Evolutionary conservation across 1,140 invertebrate genomes (phyloP), one percentile per base, ranked within the genome.

Genomic region (Ephestia elutella): DNA sequence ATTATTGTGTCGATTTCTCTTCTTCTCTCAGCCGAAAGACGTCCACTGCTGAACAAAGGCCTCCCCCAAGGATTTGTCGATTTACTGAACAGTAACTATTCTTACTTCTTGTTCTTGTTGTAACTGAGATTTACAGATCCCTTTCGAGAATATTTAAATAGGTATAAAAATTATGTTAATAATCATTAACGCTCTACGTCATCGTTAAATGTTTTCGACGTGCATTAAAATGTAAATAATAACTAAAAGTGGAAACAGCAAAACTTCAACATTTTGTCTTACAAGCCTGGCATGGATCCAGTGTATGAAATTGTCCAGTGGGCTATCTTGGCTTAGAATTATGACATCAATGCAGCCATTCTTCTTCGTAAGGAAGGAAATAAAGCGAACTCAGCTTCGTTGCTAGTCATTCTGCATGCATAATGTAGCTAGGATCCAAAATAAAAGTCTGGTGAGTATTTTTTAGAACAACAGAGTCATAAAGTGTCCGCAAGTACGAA

Each of bases 221-320:
- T 51, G 15, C 15, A 17, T 61, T 50, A 28, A 55, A 55, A 0
- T 15, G n/a, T 57, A 38, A 28, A 32, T 32, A 32, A 32, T 32
- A 10, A 7, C 30, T 32, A 10, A 32, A 8, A 11, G 9, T 32
- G 9, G 38, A 15, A n/a, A 4, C 3, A 44, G 15, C 49, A 62
- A 67, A 68, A 59, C 61, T 54, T 61, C 61, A 59, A 63, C 62
- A 61, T 68, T 68, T 64, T 63, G 56, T 65, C 57, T 57, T 56
- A 62, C 62, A 62, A 57, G 64, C 53, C 17, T 68, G 66, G 66
- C 63, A 17, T 53, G 15, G 25, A 44, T 54, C 66, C 66, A 68
- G 56, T 56, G 44, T 61, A 38, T 55, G 57, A 60, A 65, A 54
- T 56, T 50, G 18, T 54, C 63, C 44, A 59, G 53, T 57, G 30